These are phyloP conservation scores for Notoglanidium macrostoma DNA, from an alignment of 2,797 vertebrate species.

Conservation along the genomic window DNA sequence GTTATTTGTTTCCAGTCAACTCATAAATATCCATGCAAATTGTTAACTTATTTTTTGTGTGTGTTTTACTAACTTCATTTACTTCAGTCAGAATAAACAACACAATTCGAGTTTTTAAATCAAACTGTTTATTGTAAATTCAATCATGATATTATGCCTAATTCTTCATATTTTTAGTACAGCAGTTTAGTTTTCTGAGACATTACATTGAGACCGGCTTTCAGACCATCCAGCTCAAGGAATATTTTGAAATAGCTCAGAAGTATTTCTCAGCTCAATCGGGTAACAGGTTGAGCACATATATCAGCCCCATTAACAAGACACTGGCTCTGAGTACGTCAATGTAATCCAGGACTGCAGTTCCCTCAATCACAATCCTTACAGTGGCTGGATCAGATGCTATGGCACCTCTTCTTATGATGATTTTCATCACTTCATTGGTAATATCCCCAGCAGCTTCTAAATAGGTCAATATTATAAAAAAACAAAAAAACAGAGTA, in stretches of 20 bases:
- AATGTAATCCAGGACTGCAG: conserved; percentile 35
- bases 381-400: conserved; percentile 45
- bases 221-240: conserved; percentile 52
- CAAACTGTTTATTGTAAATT: too few species aligned
- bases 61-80: too few species aligned
- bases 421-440: conserved; percentile 2
- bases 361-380: conserved; percentile 52
- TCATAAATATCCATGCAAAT: too few species aligned
- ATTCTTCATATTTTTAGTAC: conserved; percentile 18
- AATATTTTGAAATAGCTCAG: conserved; percentile 54
- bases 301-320: conserved; percentile 54
- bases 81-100: too few species aligned
- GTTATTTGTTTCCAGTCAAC: too few species aligned
- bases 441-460: conserved; percentile 20
- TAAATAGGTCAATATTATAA: not conserved
- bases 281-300: conserved; percentile 53
- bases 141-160: not conserved
- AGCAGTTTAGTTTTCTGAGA: conserved; percentile 51
- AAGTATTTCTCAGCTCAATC: conserved; percentile 49
- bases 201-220: conserved; percentile 50
- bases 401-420: conserved; percentile 21
- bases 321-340: conserved; percentile 51
- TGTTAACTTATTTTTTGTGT: too few species aligned
- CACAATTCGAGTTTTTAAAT: too few species aligned
- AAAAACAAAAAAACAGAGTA: not conserved